Conservation (phyloP, 2,113 vertebrate species). For the Passer domesticus region DNA sequence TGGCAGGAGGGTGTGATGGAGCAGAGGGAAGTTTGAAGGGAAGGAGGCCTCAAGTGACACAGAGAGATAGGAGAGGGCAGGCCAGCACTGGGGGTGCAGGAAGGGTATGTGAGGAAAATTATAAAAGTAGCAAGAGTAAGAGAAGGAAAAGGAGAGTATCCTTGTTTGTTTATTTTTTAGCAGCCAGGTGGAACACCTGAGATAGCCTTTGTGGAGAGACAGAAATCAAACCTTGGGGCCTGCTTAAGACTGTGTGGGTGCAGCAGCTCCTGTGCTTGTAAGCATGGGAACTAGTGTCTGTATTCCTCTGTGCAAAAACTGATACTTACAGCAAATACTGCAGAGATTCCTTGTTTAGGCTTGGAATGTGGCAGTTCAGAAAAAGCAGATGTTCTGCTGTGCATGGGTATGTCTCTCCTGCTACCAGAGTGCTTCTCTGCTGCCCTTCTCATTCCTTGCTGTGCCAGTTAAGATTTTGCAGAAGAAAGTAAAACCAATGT, state of each 20-base stretch:
- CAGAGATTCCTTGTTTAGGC: neutral
- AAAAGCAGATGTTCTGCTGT: neutral
- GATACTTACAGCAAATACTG: neutral
- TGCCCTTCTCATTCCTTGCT: neutral
- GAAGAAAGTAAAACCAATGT: neutral
- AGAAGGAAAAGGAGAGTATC: neutral
- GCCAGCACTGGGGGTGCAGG: neutral
- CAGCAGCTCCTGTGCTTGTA: neutral
- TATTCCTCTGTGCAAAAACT: neutral
- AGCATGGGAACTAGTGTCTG: neutral
- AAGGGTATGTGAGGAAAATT: neutral
- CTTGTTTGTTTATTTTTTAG: neutral
- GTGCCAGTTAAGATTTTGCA: neutral
- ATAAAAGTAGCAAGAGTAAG: neutral
- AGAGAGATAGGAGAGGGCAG: neutral
- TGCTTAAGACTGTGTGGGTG: neutral
- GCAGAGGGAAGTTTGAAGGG: neutral
- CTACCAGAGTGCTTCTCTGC: neutral
- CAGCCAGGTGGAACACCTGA: neutral
- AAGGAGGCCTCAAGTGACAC: neutral
- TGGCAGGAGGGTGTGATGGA: neutral
- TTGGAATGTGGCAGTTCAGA: neutral
- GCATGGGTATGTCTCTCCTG: fast-evolving
- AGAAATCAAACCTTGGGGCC: neutral
- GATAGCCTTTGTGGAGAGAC: neutral